Conservation (phyloP, 2,888 invertebrate genomes). For the Coleophora flavipennella region DNA sequence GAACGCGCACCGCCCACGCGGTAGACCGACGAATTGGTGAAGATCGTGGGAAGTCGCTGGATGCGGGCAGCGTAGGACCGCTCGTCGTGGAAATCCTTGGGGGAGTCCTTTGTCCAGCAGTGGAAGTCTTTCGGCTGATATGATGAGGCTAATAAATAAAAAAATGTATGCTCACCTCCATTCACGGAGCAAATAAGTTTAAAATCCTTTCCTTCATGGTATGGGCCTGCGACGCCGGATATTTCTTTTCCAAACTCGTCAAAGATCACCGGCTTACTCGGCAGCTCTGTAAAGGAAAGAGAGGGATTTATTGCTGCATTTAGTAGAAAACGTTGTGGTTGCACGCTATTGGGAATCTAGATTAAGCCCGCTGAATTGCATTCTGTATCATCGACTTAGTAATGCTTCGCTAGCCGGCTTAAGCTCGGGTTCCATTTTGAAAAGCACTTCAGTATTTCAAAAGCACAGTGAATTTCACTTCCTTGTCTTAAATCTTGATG, state of each 20-base stretch:
- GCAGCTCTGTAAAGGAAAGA: conserved; percentile 75
- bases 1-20: too few species aligned
- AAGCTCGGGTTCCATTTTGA: not conserved
- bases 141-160: too few species aligned
- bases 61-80: too few species aligned
- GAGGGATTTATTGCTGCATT: conserved; percentile 11
- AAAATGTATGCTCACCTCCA: conserved; percentile 74
- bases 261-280: conserved; percentile 80
- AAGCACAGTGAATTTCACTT: too few species aligned
- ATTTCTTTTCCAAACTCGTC: conserved; percentile 80
- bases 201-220: conserved; percentile 81
- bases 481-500: too few species aligned
- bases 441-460: too few species aligned
- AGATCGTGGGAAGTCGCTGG: too few species aligned
- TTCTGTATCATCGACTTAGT: not conserved
- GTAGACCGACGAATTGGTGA: too few species aligned
- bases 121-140: too few species aligned
- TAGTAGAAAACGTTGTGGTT: not conserved
- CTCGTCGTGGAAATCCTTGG: too few species aligned
- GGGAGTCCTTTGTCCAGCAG: too few species aligned
- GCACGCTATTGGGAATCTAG: not conserved
- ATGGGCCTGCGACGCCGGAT: conserved; percentile 77
- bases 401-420: not conserved
- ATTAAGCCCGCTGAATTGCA: not conserved
- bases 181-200: conserved; percentile 81